A percentile compares a stretch with the other conserved stretches of the same genome.
Conservation (phyloP, 2,797 vertebrate species). For the Chrosomus eos region DNA sequence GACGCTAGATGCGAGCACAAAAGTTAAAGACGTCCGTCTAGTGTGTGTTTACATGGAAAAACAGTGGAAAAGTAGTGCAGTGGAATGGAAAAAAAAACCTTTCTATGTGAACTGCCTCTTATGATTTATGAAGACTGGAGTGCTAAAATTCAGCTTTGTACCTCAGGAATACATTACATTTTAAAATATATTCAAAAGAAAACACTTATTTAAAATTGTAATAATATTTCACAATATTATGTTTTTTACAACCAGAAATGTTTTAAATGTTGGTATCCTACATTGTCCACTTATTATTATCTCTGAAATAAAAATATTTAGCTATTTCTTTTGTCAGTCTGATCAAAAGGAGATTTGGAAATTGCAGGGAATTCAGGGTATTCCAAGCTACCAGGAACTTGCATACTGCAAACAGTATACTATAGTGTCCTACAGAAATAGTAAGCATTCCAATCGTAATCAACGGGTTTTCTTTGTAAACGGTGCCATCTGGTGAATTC, state of each 20-base stretch:
- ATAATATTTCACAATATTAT: neutral
- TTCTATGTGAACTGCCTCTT: too few species aligned
- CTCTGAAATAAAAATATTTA: neutral
- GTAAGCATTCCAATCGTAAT: neutral
- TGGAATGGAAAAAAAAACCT: too few species aligned
- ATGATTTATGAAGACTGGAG: neutral
- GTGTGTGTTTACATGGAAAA: too few species aligned
- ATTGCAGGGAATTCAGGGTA: neutral
- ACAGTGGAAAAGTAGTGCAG: too few species aligned
- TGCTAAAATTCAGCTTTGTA: too few species aligned
- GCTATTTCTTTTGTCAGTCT: neutral
- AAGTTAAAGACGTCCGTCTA: too few species aligned
- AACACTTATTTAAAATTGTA: neutral
- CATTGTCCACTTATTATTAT: neutral
- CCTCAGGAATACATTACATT: neutral
- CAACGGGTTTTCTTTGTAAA: neutral
- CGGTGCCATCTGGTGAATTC: constrained; percentile 35
- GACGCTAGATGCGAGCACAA: too few species aligned
- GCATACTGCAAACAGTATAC: neutral
- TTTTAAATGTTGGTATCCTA: neutral
- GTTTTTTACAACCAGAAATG: neutral
- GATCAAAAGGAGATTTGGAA: neutral
- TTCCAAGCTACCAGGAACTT: neutral
- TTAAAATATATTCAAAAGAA: neutral
- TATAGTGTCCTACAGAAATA: neutral